These are phyloP conservation scores for Diarsia dahlii DNA, from an alignment of 2,888 invertebrate species.

Conservation along the genomic window DNA sequence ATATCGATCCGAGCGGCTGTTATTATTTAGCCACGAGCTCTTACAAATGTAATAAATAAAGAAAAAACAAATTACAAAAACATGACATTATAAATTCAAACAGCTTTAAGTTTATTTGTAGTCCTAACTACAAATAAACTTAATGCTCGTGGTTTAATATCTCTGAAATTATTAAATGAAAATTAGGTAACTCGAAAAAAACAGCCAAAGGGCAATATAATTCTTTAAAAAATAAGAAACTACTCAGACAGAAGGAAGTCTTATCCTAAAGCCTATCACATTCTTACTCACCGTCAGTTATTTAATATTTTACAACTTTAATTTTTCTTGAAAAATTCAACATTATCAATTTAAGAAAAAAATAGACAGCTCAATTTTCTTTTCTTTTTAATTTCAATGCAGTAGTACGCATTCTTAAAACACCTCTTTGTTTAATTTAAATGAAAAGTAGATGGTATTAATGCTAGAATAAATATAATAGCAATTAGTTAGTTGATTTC, in stretches of 20 bases:
- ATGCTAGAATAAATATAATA: neutral
- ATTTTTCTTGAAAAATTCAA: slow-evolving; percentile 18
- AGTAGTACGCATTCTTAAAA: neutral
- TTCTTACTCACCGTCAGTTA: slow-evolving; percentile 23
- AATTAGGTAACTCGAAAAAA: slow-evolving; percentile 15
- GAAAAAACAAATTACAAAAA: neutral
- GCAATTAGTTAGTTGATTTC: neutral
- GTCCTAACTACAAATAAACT: neutral
- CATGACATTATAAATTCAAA: neutral
- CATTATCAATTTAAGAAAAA: slow-evolving; percentile 6
- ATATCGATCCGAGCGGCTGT: no score
- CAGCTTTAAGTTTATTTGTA: no score
- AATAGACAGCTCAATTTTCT: slow-evolving; percentile 2
- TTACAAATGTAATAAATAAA: no score
- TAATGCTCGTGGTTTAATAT: neutral
- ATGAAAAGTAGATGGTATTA: neutral
- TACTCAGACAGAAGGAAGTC: slow-evolving; percentile 11
- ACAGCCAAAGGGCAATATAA: slow-evolving; percentile 8
- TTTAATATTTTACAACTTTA: slow-evolving; percentile 12
- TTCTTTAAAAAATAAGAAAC: slow-evolving; percentile 14
- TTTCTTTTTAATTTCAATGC: slow-evolving; percentile 11
- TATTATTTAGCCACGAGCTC: no score
- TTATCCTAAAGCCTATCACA: slow-evolving; percentile 9
- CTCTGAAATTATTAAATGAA: slow-evolving; percentile 4
- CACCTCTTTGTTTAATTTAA: neutral